Percentiles rank a stretch among this genome's conserved stretches.
Evolutionary conservation across 1,140 invertebrate genomes (phyloP).

Genomic region (Meloidogyne exigua): DNA sequence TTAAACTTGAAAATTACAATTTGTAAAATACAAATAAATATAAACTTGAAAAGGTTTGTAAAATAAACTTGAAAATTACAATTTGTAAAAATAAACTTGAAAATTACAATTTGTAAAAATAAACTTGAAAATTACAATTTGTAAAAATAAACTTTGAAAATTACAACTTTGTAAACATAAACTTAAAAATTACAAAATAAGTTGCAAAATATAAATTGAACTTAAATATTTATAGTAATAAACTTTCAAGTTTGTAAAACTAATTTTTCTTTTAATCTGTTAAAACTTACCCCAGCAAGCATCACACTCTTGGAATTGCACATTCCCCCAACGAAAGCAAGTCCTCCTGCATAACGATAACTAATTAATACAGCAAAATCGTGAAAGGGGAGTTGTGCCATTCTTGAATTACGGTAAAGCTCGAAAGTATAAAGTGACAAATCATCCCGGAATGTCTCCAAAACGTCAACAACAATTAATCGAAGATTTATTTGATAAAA

Average conservation of each 20-base stretch:
- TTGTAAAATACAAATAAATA: background rate
- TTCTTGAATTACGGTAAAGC: slow-evolving; percentile 46
- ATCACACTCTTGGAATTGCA: slow-evolving; percentile 55
- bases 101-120: background rate
- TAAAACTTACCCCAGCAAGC: slow-evolving; percentile 44
- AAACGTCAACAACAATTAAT: slow-evolving; percentile 54
- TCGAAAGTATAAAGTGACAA: slow-evolving; percentile 60
- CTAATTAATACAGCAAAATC: slow-evolving; percentile 56
- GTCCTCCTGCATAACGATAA: slow-evolving; percentile 58
- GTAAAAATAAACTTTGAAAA: too few relatives aligned
- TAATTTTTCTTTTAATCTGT: too few relatives aligned
- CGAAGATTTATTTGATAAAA: slow-evolving; percentile 57
- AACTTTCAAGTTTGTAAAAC: too few relatives aligned
- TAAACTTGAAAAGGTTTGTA: too few relatives aligned
- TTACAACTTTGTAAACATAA: too few relatives aligned
- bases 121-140: slow-evolving; percentile 9
- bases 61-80: too few relatives aligned
- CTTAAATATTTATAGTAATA: too few relatives aligned
- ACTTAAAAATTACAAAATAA: too few relatives aligned
- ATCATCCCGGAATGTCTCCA: slow-evolving; percentile 51
- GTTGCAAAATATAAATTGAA: too few relatives aligned
- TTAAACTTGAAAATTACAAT: slow-evolving; percentile 2
- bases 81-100: too few relatives aligned
- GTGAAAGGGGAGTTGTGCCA: slow-evolving; percentile 49
- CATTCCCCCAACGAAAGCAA: slow-evolving; percentile 58